phyloP scores from a whole-genome alignment of 2,797 vertebrate genomes.

The Cossypha heuglini region DNA sequence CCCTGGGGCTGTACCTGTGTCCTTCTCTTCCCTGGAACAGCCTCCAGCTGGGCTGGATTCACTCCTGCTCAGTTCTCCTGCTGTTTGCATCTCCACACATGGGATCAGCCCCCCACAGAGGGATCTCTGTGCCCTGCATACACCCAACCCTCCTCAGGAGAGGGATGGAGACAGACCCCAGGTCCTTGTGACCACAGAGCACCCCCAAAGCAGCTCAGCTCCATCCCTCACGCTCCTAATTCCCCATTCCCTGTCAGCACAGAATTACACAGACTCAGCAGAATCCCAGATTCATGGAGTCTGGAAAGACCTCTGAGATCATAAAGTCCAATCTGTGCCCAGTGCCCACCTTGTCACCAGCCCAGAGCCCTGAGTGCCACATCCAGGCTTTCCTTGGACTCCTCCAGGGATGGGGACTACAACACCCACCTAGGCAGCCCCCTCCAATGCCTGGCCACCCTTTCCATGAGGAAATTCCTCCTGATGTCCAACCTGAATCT shows the following conservation, averaged over 20 bases:
- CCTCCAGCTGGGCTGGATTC: not conserved
- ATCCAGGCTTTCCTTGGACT: not conserved
- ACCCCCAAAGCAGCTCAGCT: not conserved
- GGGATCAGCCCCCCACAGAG: not conserved
- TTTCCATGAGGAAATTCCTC: not conserved
- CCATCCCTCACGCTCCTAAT: not conserved
- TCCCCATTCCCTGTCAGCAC: accelerated
- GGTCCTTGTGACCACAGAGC: no score
- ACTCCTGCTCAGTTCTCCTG: not conserved
- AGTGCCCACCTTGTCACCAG: accelerated
- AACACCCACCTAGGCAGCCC: not conserved
- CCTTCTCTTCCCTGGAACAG: not conserved
- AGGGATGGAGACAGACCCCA: not conserved
- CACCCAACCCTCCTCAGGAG: not conserved
- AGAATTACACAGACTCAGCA: accelerated
- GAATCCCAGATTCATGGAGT: not conserved
- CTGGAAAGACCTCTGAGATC: not conserved
- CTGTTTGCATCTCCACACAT: not conserved
- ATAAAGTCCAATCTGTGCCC: not conserved
- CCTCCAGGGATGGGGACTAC: not conserved
- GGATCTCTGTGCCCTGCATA: not conserved
- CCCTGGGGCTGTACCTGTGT: not conserved
- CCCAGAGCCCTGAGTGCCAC: not conserved
- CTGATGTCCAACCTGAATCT: not conserved
- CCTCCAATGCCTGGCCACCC: accelerated